phyloP scores from a whole-genome alignment of 2,888 invertebrate species.

The Cybosia mesomella region DNA sequence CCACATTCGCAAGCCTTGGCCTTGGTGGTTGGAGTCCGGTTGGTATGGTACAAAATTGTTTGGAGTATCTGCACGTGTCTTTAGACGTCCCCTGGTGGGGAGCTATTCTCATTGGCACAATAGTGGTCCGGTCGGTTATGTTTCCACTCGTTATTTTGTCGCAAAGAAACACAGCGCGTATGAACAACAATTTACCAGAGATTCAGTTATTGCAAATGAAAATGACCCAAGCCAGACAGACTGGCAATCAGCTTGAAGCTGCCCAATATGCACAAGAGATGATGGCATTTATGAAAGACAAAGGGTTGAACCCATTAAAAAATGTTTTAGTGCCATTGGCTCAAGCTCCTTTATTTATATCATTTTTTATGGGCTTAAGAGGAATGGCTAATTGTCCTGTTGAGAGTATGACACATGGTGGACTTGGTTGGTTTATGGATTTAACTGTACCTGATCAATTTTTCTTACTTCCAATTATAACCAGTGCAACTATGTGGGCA shows the following conservation, averaged over 20 bases:
- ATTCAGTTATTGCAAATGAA: slow-evolving; percentile 93
- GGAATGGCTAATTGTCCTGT: slow-evolving; percentile 96
- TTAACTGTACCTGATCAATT: slow-evolving; percentile 96
- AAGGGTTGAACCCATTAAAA: slow-evolving; percentile 93
- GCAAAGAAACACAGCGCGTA: slow-evolving; percentile 92
- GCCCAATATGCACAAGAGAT: slow-evolving; percentile 92
- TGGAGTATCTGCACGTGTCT: slow-evolving; percentile 94
- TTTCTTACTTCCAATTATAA: slow-evolving; percentile 94
- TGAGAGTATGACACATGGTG: slow-evolving; percentile 95
- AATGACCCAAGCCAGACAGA: slow-evolving; percentile 94
- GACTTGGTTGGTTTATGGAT: slow-evolving; percentile 97
- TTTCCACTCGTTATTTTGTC: slow-evolving; percentile 95
- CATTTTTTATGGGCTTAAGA: slow-evolving; percentile 95
- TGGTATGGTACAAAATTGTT: slow-evolving; percentile 92
- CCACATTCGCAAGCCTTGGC: slow-evolving; percentile 93
- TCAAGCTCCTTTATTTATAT: slow-evolving; percentile 96
- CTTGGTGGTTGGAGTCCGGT: slow-evolving; percentile 94
- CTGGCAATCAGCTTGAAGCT: slow-evolving; percentile 93
- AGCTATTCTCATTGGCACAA: slow-evolving; percentile 93
- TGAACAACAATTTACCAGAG: slow-evolving; percentile 95
- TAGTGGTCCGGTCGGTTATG: slow-evolving; percentile 90
- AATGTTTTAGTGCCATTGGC: slow-evolving; percentile 92
- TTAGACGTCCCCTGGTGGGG: slow-evolving; percentile 97
- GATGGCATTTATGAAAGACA: slow-evolving; percentile 93
- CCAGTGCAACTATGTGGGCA: slow-evolving; percentile 92